Evolutionary conservation across 2,113 vertebrate species (phyloP).

Genomic region (Sialia sialis): DNA sequence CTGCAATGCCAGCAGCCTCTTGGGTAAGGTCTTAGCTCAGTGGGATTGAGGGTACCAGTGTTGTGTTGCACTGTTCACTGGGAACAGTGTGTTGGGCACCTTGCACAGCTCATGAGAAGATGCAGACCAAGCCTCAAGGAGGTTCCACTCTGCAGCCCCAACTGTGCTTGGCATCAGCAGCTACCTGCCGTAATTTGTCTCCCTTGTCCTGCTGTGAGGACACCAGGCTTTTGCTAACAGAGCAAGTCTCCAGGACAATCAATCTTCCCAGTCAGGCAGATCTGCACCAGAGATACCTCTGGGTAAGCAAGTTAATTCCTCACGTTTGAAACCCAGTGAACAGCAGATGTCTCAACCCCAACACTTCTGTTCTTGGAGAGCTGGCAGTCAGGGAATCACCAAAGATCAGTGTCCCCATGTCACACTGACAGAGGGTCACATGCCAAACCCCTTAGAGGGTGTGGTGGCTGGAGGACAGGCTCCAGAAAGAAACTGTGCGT

Average conservation of each 20-base stretch:
- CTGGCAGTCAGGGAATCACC: neutral
- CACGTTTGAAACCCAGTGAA: neutral
- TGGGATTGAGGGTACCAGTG: neutral
- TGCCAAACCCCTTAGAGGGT: neutral
- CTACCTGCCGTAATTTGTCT: neutral
- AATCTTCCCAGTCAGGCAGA: neutral
- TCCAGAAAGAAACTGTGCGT: neutral
- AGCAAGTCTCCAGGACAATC: neutral
- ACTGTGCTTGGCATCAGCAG: neutral
- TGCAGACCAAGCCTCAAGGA: neutral
- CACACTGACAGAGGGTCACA: neutral
- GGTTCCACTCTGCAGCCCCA: neutral
- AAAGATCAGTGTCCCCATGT: neutral
- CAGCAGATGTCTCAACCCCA: neutral
- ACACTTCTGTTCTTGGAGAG: neutral
- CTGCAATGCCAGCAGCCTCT: rapidly evolving
- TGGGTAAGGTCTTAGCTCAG: neutral
- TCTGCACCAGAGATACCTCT: neutral
- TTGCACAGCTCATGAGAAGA: neutral
- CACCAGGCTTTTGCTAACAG: neutral
- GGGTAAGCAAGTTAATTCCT: neutral
- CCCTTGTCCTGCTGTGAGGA: neutral
- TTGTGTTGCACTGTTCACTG: neutral
- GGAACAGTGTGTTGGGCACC: neutral
- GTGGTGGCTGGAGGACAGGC: neutral